These are phyloP conservation scores for Plemyria rubiginata DNA, from an alignment of 2,888 invertebrate species.

Conservation along the genomic window DNA sequence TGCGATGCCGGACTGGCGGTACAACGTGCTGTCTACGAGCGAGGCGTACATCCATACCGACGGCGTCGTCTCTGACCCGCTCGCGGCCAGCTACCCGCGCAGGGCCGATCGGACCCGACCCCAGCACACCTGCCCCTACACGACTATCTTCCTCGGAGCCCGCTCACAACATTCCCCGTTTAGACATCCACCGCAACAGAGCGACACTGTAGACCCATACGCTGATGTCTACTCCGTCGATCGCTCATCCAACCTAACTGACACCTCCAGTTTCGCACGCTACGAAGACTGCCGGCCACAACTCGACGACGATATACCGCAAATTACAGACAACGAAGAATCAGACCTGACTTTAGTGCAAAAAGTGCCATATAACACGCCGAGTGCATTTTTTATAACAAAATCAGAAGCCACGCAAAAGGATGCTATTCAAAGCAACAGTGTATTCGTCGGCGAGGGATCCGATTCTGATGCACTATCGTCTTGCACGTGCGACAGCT, in stretches of 20 bases:
- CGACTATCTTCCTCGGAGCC: constrained; percentile 74
- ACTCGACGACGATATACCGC: constrained; percentile 57
- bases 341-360: constrained; percentile 68
- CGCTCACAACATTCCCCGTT: constrained; percentile 65
- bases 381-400: constrained; percentile 74
- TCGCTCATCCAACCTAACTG: constrained; percentile 77
- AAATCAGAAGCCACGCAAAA: constrained; percentile 62
- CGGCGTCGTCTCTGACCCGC: constrained; percentile 65
- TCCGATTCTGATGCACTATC: constrained; percentile 81
- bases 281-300: constrained; percentile 78
- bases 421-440: constrained; percentile 61
- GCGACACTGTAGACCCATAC: constrained; percentile 73
- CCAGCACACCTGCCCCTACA: constrained; percentile 77
- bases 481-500: constrained; percentile 83
- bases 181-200: constrained; percentile 66
- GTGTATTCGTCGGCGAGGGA: constrained; percentile 70
- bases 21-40: constrained; percentile 83
- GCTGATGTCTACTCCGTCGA: constrained; percentile 78
- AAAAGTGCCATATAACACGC: constrained; percentile 73
- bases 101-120: constrained; percentile 81
- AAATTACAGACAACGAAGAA: constrained; percentile 54
- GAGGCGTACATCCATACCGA: constrained; percentile 77
- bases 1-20: constrained; percentile 84
- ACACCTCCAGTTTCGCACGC: constrained; percentile 79
- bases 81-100: constrained; percentile 81